Conservation (phyloP, 1,140 invertebrate genomes). For the Drosophila mojavensis region DNA sequence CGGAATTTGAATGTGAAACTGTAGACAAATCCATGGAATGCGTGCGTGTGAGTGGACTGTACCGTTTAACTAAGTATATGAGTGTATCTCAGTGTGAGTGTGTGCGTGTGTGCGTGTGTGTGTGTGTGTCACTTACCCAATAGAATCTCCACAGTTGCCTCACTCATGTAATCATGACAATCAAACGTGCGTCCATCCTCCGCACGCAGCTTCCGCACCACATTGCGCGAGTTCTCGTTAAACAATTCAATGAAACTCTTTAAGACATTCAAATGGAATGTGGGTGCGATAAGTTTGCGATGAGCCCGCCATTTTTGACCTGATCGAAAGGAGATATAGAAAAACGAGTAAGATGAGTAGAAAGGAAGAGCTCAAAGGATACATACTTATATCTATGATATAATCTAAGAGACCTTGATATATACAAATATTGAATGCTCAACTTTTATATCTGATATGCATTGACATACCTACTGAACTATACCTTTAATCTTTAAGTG, state of each 20-base stretch:
- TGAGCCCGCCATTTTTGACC: slow-evolving; percentile 92
- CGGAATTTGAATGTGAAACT: slow-evolving; percentile 38
- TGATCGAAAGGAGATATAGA: slow-evolving; percentile 54
- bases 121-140: slow-evolving; percentile 86
- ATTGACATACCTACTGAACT: too few relatives aligned
- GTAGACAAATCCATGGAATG: slow-evolving; percentile 28
- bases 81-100: slow-evolving; percentile 11
- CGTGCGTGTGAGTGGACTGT: slow-evolving; percentile 72
- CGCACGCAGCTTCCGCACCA: slow-evolving; percentile 88
- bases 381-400: too few relatives aligned
- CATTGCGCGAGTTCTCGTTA: slow-evolving; percentile 90
- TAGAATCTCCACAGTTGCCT: slow-evolving; percentile 92
- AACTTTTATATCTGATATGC: too few relatives aligned
- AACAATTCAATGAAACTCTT: slow-evolving; percentile 93
- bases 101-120: slow-evolving; percentile 15
- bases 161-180: slow-evolving; percentile 93
- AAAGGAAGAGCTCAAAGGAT: not conserved
- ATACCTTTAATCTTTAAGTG: too few relatives aligned
- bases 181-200: slow-evolving; percentile 89
- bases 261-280: slow-evolving; percentile 92
- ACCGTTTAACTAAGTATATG: slow-evolving; percentile 47
- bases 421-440: too few relatives aligned
- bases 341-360: not conserved
- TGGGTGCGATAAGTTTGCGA: slow-evolving; percentile 92
- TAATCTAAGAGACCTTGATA: too few relatives aligned